Evolutionary conservation across 1,140 invertebrate genomes (phyloP), one percentile per base, ranked within the genome.

Genomic region (Trialeurodes vaporariorum): DNA sequence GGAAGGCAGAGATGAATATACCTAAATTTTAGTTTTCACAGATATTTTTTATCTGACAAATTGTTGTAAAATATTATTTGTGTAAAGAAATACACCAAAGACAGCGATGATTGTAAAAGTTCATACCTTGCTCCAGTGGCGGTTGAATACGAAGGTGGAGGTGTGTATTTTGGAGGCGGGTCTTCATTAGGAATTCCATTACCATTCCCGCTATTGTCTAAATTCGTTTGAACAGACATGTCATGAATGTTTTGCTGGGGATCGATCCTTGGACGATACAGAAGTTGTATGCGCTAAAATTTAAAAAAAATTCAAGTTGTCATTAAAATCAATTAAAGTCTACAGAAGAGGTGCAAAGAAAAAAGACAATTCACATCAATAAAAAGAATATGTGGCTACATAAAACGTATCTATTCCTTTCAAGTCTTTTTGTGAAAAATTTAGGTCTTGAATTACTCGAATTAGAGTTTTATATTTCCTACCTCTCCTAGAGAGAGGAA

Each of bases 151-250:
- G 90, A 93, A 1, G 92, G 93, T 1, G 93, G 93, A 11, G 93
- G 93, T 0, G 92, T 94, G 75, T 96, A 95, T 76, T 94, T 94
- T 22, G 92, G 93, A 13, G 93, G 92, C 9, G 92, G 91, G 80
- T 94, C 92, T 73, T 90, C 85, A 12, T 82, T 80, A 61, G 79
- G 68, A 72, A 75, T 67, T 61, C 24, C 24, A 22, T 61, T 27
- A 24, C 23, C 59, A 61, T 61, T 60, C 21, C 60, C 27, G 27
- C 59, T 27, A 23, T 59, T 61, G 23, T 59, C 24, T 61, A 11
- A 61, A n/a, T n/a, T 61, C 24, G 9, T 11, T 61, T 61, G n/a
- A 22, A 11, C n/a, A 11, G n/a, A 5, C 60, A n/a, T 61, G 9
- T 61, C n/a, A 61, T 23, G 24, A 61, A 25, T 61, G 9, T 61